Conservation (phyloP, 1,140 invertebrate species). For the Ylistrum balloti region DNA sequence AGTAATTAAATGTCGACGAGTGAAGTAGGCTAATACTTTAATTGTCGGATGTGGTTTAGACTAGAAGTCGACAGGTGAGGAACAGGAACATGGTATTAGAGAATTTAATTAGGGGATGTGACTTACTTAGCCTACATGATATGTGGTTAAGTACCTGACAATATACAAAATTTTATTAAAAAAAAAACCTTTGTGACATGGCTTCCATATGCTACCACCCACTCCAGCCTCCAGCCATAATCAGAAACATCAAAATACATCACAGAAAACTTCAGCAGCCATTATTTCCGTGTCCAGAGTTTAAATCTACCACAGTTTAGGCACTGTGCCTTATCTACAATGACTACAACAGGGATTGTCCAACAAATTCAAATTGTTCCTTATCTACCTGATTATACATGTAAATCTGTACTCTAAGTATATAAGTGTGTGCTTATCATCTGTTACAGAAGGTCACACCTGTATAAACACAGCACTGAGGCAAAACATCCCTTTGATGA, state of each 20-base stretch:
- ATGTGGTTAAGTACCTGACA: neutral
- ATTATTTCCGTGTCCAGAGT: neutral
- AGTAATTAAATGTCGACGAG: neutral
- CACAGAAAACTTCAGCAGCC: neutral
- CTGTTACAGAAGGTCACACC: neutral
- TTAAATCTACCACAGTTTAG: neutral
- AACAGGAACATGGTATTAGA: neutral
- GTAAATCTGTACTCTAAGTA: neutral
- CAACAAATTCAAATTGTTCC: neutral
- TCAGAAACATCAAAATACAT: conserved; percentile 6
- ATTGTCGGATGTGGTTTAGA: neutral
- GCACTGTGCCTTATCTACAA: neutral
- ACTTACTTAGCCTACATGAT: neutral
- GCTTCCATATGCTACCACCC: neutral
- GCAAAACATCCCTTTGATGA: neutral
- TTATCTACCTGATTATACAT: neutral
- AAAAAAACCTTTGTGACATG: neutral
- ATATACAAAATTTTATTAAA: neutral
- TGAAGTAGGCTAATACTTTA: neutral
- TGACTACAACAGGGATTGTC: neutral
- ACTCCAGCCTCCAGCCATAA: neutral
- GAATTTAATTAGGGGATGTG: conserved; percentile 13
- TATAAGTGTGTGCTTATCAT: neutral
- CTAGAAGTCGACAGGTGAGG: neutral
- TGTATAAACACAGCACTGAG: neutral